These are phyloP conservation scores for Arvicanthis niloticus DNA, from an alignment of 2,113 vertebrate genomes.

Conservation along the genomic window DNA sequence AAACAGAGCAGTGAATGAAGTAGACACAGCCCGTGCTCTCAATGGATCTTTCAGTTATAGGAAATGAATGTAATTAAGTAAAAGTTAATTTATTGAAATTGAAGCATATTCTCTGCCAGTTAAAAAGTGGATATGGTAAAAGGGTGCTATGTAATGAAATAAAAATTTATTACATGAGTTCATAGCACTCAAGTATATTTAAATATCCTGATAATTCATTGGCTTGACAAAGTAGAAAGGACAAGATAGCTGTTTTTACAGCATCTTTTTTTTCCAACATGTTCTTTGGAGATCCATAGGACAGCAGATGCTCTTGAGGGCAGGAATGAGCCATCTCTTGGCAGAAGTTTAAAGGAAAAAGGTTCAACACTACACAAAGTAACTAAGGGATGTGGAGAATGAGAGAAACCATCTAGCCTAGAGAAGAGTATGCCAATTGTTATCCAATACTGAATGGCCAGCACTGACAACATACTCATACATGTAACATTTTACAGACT, in stretches of 20 bases:
- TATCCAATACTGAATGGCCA: background rate
- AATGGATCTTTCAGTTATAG: background rate
- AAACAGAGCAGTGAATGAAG: background rate
- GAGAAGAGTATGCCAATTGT: background rate
- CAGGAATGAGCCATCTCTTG: background rate
- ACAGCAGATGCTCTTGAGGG: background rate
- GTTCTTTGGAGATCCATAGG: background rate
- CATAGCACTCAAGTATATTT: background rate
- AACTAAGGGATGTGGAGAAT: background rate
- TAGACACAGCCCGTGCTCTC: background rate
- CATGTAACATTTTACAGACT: background rate
- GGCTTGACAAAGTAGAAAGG: background rate
- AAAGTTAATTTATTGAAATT: constrained; percentile 4
- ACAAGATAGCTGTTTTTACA: background rate
- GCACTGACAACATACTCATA: background rate
- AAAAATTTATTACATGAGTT: background rate
- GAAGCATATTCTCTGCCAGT: background rate
- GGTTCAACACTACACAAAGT: background rate
- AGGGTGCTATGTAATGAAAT: background rate
- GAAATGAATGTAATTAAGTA: background rate
- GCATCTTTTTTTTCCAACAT: background rate
- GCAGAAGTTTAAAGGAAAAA: background rate
- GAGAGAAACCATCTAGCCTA: background rate
- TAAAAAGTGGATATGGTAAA: background rate
- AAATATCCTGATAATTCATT: background rate